Conservation (phyloP, 2,797 vertebrate genomes). For the Ambastaia sidthimunki region DNA sequence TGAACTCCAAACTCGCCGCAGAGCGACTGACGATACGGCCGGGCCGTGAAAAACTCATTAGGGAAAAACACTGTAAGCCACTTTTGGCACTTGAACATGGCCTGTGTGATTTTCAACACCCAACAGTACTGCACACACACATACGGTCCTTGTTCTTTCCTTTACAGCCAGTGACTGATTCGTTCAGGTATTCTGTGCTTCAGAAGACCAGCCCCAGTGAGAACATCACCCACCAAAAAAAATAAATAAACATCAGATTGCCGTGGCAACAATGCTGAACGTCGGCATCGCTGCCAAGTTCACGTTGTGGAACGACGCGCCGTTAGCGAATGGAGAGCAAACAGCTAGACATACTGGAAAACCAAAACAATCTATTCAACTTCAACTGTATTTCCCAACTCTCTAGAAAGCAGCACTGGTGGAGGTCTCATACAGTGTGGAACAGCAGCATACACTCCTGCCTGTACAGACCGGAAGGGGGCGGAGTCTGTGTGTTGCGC, state of each 20-base stretch:
- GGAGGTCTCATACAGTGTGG: slow-evolving; percentile 83
- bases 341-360: slow-evolving; percentile 41
- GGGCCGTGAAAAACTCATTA: slow-evolving; percentile 1
- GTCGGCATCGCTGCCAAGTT: slow-evolving; percentile 55
- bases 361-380: slow-evolving; percentile 28
- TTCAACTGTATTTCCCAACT: slow-evolving; percentile 2
- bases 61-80: slow-evolving; percentile 31
- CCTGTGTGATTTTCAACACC: slow-evolving; percentile 6
- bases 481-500: slow-evolving; percentile 78
- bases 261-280: neutral
- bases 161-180: slow-evolving; percentile 33
- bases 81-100: slow-evolving; percentile 54
- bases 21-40: slow-evolving; percentile 7
- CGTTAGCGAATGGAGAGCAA: neutral
- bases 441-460: slow-evolving; percentile 93
- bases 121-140: slow-evolving; percentile 17
- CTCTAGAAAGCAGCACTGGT: slow-evolving; percentile 40
- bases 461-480: slow-evolving; percentile 75
- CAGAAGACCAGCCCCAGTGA: slow-evolving; percentile 46
- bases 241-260: neutral
- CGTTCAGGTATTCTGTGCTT: slow-evolving; percentile 33
- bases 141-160: slow-evolving; percentile 4
- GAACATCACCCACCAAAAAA: neutral
- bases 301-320: slow-evolving; percentile 14
- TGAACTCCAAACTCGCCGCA: neutral